phyloP scores from a whole-genome alignment of 2,888 invertebrate genomes.

The Machimus atricapillus region DNA sequence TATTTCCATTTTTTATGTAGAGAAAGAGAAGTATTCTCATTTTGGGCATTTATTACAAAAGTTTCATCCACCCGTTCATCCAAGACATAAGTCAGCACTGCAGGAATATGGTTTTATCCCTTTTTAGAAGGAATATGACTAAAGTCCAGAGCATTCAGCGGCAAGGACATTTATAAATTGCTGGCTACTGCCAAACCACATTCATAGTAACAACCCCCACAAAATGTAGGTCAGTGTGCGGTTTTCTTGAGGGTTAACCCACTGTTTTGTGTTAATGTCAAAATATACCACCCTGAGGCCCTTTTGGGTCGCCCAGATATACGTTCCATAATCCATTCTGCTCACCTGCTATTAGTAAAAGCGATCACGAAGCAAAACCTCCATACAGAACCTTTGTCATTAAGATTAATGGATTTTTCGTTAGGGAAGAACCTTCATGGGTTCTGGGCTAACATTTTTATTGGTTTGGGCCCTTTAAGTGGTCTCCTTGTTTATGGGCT shows the following conservation, averaged over 20 bases:
- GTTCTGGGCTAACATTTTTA: not conserved
- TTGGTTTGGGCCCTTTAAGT: not conserved
- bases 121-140: not conserved
- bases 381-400: not conserved
- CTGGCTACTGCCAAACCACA: not conserved
- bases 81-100: not conserved
- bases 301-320: not conserved
- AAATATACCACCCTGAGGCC: not conserved
- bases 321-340: not conserved
- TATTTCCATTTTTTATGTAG: not conserved
- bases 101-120: not conserved
- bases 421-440: not conserved
- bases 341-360: not conserved
- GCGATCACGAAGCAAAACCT: not conserved
- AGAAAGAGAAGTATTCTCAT: not conserved
- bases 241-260: not conserved
- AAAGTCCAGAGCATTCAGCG: not conserved
- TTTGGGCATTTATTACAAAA: not conserved
- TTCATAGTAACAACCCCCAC: not conserved
- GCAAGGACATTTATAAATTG: not conserved
- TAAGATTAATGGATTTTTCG: not conserved
- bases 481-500: not conserved
- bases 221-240: not conserved
- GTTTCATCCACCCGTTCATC: not conserved
- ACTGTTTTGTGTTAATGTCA: not conserved